Conservation (phyloP, 2,797 vertebrate genomes). For the Notamacropus eugenii region DNA sequence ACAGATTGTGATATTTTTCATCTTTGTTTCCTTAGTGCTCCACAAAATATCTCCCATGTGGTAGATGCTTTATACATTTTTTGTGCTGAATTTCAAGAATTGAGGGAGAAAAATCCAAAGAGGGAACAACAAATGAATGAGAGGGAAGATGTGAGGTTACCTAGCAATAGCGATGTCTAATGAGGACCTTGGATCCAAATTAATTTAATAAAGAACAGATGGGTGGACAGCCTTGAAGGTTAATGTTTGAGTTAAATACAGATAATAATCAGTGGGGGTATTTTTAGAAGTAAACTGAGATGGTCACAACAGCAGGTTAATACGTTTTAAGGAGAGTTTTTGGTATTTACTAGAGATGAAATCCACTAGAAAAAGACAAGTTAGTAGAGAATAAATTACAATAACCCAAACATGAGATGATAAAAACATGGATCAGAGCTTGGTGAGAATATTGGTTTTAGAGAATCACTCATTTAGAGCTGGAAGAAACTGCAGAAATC, state of each 20-base stretch:
- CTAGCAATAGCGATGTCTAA: slow-evolving; percentile 2
- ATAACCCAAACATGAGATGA: background rate
- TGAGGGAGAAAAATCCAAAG: background rate
- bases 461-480: background rate
- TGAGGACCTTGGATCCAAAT: background rate
- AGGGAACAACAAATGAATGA: background rate
- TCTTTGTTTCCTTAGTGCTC: background rate
- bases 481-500: background rate
- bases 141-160: background rate
- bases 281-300: background rate
- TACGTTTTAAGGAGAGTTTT: background rate
- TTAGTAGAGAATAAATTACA: background rate
- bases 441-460: background rate
- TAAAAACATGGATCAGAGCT: background rate
- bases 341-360: background rate
- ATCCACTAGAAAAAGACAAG: background rate
- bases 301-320: background rate
- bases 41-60: background rate
- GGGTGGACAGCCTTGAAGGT: background rate
- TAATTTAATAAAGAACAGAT: slow-evolving; percentile 14
- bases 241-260: slow-evolving; percentile 9
- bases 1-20: background rate
- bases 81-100: background rate
- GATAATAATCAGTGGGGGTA: background rate
- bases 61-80: background rate